Percentiles rank a stretch among this genome's conserved stretches.
Evolutionary conservation across 2,888 invertebrate genomes (phyloP).

Genomic region (Digitonthophagus gazella): DNA sequence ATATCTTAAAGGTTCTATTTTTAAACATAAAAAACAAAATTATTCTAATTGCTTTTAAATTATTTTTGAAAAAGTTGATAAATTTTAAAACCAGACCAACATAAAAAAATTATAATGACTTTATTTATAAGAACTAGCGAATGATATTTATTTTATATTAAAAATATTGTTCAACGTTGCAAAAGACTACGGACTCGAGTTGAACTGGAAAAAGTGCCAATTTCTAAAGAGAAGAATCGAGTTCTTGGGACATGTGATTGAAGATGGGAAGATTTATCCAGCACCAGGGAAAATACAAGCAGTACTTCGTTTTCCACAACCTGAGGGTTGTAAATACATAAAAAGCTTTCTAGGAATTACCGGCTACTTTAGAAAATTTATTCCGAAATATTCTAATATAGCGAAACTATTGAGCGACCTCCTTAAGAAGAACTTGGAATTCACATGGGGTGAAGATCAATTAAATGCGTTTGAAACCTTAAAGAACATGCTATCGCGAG

Average conservation of each 20-base stretch:
- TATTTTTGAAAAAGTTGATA: too few relatives aligned
- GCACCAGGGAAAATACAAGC: conserved; percentile 36
- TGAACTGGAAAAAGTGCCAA: conserved; percentile 44
- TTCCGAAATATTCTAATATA: conserved; percentile 38
- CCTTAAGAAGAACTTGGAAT: conserved; percentile 32
- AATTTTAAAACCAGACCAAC: too few relatives aligned
- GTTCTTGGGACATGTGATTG: conserved; percentile 37
- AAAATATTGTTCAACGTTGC: conserved; percentile 10
- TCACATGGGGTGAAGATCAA: conserved; percentile 24
- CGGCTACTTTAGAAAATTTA: conserved; percentile 44
- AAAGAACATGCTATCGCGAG: conserved; percentile 19
- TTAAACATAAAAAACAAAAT: too few relatives aligned
- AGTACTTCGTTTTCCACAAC: conserved; percentile 37
- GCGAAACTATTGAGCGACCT: conserved; percentile 42
- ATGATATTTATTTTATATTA: too few relatives aligned
- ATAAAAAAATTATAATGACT: too few relatives aligned
- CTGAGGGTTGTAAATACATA: conserved; percentile 35
- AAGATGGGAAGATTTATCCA: conserved; percentile 36
- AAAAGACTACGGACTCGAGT: conserved; percentile 36
- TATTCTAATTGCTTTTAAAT: too few relatives aligned
- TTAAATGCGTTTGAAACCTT: conserved; percentile 29
- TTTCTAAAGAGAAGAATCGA: conserved; percentile 35
- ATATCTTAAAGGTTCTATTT: too few relatives aligned
- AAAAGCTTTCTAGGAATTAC: conserved; percentile 42
- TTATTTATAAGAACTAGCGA: too few relatives aligned